Evolutionary conservation across 2,888 invertebrate species (phyloP).

Genomic region (Phania funesta): DNA sequence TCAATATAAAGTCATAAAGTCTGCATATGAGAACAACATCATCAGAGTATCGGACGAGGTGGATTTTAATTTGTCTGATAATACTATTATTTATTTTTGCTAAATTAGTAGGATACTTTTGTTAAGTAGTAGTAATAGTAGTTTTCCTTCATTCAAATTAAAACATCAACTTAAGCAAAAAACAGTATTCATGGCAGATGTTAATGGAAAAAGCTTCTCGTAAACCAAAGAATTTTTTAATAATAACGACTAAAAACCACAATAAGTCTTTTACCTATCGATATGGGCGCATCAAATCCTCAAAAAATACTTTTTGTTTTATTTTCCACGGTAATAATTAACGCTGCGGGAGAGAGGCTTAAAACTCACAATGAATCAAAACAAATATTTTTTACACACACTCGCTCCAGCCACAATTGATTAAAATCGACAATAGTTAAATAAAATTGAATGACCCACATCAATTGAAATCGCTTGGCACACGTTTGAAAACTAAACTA

Average conservation of each 20-base stretch:
- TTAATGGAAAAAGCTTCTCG: not conserved
- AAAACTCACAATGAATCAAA: conserved; percentile 10
- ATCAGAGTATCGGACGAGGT: too few species aligned
- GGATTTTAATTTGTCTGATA: too few species aligned
- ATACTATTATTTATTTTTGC: too few species aligned
- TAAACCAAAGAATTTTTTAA: not conserved
- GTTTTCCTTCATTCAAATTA: too few species aligned
- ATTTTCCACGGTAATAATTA: conserved; percentile 26
- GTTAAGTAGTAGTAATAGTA: too few species aligned
- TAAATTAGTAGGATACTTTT: too few species aligned
- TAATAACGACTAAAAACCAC: not conserved
- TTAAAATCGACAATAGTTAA: conserved; percentile 38
- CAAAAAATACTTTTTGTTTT: conserved; percentile 3
- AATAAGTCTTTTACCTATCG: not conserved
- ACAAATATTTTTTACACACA: conserved; percentile 11
- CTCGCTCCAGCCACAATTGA: conserved; percentile 28
- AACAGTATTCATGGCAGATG: too few species aligned
- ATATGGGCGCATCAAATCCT: conserved; percentile 46
- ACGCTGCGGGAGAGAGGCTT: conserved; percentile 35
- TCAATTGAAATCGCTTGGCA: conserved; percentile 31
- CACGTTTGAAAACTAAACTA: conserved; percentile 20
- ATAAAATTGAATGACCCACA: conserved; percentile 34
- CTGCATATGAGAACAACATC: too few species aligned
- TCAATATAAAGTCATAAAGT: too few species aligned
- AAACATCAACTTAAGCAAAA: too few species aligned